Conservation (phyloP, 2,113 vertebrate genomes). For the Microcebus tavaratra region DNA sequence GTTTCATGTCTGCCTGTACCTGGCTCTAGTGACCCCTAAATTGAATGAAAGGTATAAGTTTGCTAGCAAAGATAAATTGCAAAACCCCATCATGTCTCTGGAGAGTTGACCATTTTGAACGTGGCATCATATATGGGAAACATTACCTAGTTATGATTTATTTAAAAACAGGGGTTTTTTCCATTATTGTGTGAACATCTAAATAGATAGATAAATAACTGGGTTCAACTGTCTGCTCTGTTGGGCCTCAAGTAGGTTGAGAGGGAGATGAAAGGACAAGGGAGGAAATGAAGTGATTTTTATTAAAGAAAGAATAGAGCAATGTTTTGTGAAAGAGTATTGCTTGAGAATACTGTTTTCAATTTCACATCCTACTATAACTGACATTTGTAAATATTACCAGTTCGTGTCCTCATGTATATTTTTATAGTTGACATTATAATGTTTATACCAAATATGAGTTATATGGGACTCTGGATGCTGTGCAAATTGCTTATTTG, state of each 20-base stretch:
- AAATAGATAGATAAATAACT: too few species aligned
- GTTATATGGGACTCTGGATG: not conserved
- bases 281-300: not conserved
- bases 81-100: not conserved
- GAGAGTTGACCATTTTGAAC: not conserved
- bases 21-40: not conserved
- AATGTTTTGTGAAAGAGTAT: not conserved
- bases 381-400: not conserved
- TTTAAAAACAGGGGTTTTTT: not conserved
- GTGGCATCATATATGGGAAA: not conserved
- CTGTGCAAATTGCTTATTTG: constrained; percentile 15
- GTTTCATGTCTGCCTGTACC: not conserved
- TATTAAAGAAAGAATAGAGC: not conserved
- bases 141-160: not conserved
- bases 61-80: not conserved
- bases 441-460: not conserved
- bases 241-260: not conserved
- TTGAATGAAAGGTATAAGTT: not conserved
- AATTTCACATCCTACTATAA: not conserved
- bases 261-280: not conserved
- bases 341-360: not conserved
- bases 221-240: not conserved
- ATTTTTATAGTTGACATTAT: constrained; percentile 35
- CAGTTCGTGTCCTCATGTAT: not conserved
- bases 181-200: too few species aligned